Conservation (phyloP, 35 echinoderm and acorn worm genomes). For the Anneissia japonica region DNA sequence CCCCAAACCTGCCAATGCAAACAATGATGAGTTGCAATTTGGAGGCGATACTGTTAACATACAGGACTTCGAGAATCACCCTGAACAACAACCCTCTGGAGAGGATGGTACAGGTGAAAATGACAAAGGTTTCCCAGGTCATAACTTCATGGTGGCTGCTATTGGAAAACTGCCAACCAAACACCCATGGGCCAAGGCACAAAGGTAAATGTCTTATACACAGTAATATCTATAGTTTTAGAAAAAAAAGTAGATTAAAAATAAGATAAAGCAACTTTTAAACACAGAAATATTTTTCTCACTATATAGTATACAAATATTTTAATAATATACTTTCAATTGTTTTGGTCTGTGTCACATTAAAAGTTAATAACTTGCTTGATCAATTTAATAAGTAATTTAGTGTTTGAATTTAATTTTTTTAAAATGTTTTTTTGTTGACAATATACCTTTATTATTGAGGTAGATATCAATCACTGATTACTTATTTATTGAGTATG, state of each 20-base stretch:
- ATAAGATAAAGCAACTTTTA: too few species aligned
- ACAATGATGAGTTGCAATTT: not conserved
- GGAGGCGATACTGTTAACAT: not conserved
- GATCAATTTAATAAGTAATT: too few species aligned
- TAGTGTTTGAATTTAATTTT: too few species aligned
- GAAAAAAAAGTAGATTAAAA: not conserved
- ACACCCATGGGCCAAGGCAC: conserved; percentile 83
- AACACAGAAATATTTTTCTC: too few species aligned
- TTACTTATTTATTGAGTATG: too few species aligned
- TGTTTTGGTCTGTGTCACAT: too few species aligned
- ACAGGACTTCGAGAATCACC: not conserved
- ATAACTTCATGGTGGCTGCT: conserved; percentile 51
- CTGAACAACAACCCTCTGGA: not conserved
- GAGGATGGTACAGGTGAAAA: conserved; percentile 14
- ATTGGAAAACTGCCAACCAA: conserved; percentile 52
- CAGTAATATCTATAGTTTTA: not conserved
- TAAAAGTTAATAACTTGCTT: too few species aligned
- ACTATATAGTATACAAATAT: too few species aligned
- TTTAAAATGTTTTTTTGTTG: too few species aligned
- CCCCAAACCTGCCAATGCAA: not conserved
- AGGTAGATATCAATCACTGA: too few species aligned
- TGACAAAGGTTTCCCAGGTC: conserved; percentile 53
- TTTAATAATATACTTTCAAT: too few species aligned
- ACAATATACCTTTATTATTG: too few species aligned
- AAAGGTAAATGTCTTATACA: conserved; percentile 46